phyloP scores from a whole-genome alignment of 2,113 vertebrate species.

The Tretioscincus oriximinensis region DNA sequence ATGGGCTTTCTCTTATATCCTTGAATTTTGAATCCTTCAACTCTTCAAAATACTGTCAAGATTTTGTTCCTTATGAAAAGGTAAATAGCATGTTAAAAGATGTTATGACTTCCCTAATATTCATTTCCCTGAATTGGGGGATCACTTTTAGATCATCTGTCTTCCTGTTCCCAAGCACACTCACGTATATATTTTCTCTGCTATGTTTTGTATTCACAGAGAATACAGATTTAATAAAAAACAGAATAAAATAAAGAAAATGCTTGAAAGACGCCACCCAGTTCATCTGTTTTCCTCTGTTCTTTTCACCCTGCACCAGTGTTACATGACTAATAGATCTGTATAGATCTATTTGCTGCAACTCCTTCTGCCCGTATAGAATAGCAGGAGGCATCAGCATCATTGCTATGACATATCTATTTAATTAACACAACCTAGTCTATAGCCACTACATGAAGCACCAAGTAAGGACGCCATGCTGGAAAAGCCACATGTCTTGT shows the following conservation, averaged over 20 bases:
- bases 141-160: not conserved
- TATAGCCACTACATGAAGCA: constrained; percentile 59
- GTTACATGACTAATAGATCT: constrained; percentile 33
- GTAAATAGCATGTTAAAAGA: not conserved
- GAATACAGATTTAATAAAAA: not conserved
- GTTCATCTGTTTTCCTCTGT: not conserved
- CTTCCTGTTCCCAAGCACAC: not conserved
- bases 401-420: constrained; percentile 73
- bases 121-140: constrained; percentile 22
- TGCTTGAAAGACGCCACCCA: not conserved
- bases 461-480: constrained; percentile 32
- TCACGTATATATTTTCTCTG: not conserved
- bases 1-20: too few relatives aligned
- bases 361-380: constrained; percentile 53
- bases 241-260: not conserved
- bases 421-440: constrained; percentile 77
- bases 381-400: constrained; percentile 61
- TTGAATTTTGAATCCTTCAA: not conserved
- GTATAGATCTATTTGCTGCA: constrained; percentile 19
- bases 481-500: constrained; percentile 51
- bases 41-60: not conserved
- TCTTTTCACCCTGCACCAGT: constrained; percentile 21
- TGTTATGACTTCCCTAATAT: not conserved
- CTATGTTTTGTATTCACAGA: constrained; percentile 15
- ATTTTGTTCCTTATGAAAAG: not conserved